Percentiles rank a stretch among this genome's conserved stretches.
Evolutionary conservation across 2,888 invertebrate species (phyloP).

Genomic region (Coenonympha arcania): DNA sequence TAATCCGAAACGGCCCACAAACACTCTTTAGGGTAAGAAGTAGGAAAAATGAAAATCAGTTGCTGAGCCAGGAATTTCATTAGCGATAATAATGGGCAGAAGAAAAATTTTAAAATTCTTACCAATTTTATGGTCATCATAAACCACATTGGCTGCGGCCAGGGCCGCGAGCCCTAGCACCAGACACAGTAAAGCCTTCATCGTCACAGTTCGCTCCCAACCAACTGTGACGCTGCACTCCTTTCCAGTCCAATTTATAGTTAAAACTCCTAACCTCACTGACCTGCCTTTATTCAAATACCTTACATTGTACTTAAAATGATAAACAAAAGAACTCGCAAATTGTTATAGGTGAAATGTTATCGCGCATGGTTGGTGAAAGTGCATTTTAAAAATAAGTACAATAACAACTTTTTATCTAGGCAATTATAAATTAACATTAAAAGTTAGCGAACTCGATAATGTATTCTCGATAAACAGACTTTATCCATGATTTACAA

Average conservation of each 20-base stretch:
- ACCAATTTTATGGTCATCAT: slow-evolving; percentile 24
- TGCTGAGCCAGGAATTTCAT: too few species aligned
- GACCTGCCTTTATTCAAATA: slow-evolving; percentile 8
- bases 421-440: background rate
- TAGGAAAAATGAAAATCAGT: too few species aligned
- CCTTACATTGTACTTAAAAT: slow-evolving; percentile 12
- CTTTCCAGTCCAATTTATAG: slow-evolving; percentile 23
- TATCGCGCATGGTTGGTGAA: slow-evolving; percentile 16
- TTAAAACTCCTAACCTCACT: slow-evolving; percentile 8
- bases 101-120: slow-evolving; percentile 3
- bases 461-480: too few species aligned
- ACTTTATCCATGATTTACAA: too few species aligned
- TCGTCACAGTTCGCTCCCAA: slow-evolving; percentile 12
- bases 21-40: too few species aligned
- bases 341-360: slow-evolving; percentile 17
- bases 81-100: background rate
- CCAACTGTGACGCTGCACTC: background rate
- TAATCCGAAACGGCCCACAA: too few species aligned
- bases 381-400: slow-evolving; percentile 8
- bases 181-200: slow-evolving; percentile 28
- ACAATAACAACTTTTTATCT: slow-evolving; percentile 1
- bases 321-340: background rate
- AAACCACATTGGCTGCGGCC: slow-evolving; percentile 26
- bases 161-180: slow-evolving; percentile 28
- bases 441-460: too few species aligned